Evolutionary conservation across 2,113 vertebrate genomes (phyloP).

Genomic region (Sinocyclocheilus grahami): DNA sequence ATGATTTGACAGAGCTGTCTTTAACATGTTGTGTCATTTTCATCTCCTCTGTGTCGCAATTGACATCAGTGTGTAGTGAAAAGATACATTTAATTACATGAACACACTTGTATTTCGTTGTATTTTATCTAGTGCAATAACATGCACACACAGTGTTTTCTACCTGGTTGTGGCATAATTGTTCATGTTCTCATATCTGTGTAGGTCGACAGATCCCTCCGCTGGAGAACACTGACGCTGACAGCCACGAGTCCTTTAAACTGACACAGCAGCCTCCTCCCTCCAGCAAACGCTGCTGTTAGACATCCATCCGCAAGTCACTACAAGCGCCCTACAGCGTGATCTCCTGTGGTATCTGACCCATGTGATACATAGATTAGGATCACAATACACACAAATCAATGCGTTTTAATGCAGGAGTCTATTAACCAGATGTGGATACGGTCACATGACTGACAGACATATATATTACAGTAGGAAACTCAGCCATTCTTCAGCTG

Average conservation of each 20-base stretch:
- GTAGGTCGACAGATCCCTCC: constrained; percentile 93
- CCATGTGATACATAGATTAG: background rate
- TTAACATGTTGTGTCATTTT: too few relatives aligned
- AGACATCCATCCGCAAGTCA: constrained; percentile 61
- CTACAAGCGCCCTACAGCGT: background rate
- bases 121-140: background rate
- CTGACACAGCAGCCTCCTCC: constrained; percentile 78
- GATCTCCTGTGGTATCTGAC: background rate
- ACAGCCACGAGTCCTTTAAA: constrained; percentile 86
- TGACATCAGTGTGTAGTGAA: too few relatives aligned
- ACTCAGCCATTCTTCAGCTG: too few relatives aligned
- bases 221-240: constrained; percentile 86
- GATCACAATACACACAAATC: background rate
- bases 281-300: constrained; percentile 85
- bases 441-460: background rate
- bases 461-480: background rate
- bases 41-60: too few relatives aligned
- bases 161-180: background rate
- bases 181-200: background rate
- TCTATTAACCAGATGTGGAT: background rate
- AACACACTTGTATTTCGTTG: background rate
- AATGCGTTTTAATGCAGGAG: background rate
- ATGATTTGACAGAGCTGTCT: too few relatives aligned
- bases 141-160: background rate
- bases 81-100: background rate